Conservation (phyloP, 2,797 vertebrate genomes). For the Acomys russatus region DNA sequence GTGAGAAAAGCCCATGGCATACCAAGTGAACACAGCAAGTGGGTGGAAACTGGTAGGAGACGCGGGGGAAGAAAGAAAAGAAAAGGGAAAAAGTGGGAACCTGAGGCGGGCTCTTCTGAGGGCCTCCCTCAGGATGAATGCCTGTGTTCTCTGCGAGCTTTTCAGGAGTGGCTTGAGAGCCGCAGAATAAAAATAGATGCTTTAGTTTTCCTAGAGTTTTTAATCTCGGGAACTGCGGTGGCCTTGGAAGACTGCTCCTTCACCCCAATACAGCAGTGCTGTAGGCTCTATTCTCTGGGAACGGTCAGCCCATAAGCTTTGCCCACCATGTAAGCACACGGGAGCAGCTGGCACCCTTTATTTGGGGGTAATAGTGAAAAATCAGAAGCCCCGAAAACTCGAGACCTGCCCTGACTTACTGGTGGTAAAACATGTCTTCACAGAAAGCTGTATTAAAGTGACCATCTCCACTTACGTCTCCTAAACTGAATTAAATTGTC, state of each 20-base stretch:
- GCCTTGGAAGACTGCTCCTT: neutral
- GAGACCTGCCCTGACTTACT: neutral
- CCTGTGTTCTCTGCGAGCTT: neutral
- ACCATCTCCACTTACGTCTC: neutral
- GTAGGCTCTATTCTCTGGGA: neutral
- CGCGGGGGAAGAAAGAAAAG: neutral
- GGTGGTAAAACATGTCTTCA: neutral
- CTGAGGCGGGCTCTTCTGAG: constrained; percentile 5
- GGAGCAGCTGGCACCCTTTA: neutral
- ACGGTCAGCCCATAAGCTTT: neutral
- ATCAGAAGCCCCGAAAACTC: neutral
- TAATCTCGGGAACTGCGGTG: neutral
- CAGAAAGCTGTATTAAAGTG: neutral
- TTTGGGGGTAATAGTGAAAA: neutral
- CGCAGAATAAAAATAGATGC: constrained; percentile 12
- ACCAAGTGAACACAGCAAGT: constrained; percentile 74
- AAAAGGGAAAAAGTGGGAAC: constrained; percentile 25
- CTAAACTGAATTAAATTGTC: neutral
- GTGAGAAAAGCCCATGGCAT: constrained; percentile 79
- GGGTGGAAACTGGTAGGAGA: constrained; percentile 76
- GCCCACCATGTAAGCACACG: neutral
- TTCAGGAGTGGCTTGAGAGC: constrained; percentile 37
- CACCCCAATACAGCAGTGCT: neutral
- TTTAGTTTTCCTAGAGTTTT: constrained; percentile 30
- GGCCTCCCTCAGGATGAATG: neutral